Conservation (phyloP, 64 coral and sea anemone genomes). For the Cladopsammia gracilis region DNA sequence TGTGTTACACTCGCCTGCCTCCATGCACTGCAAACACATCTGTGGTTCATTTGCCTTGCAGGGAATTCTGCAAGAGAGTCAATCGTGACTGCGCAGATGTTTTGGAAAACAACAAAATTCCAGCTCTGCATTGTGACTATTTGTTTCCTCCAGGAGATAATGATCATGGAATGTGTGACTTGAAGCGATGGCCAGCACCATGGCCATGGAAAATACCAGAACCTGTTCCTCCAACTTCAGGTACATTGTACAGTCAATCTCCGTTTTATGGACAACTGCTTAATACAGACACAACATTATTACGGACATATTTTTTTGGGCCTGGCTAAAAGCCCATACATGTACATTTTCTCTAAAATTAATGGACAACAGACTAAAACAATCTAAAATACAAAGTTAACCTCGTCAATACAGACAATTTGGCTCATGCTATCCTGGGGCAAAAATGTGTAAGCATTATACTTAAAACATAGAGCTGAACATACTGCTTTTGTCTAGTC, state of each 20-base stretch:
- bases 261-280: too few relatives aligned
- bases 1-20: conserved; percentile 55
- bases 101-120: background rate
- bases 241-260: background rate
- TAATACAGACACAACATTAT: too few relatives aligned
- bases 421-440: too few relatives aligned
- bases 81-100: conserved; percentile 37
- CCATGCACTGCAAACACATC: conserved; percentile 59
- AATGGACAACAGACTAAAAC: too few relatives aligned
- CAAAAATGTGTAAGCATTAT: too few relatives aligned
- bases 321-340: too few relatives aligned
- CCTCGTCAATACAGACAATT: too few relatives aligned
- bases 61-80: conserved; percentile 68
- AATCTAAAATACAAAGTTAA: too few relatives aligned
- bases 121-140: conserved; percentile 50
- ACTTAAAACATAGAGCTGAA: too few relatives aligned
- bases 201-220: conserved; percentile 72
- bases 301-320: too few relatives aligned
- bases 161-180: conserved; percentile 65
- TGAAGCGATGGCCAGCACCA: conserved; percentile 71
- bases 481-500: too few relatives aligned
- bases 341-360: too few relatives aligned
- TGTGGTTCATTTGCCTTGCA: conserved; percentile 71
- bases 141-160: conserved; percentile 44
- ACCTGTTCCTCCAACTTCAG: background rate